Conservation (phyloP, 2,113 vertebrate genomes). For the Xiphophorus maculatus region DNA sequence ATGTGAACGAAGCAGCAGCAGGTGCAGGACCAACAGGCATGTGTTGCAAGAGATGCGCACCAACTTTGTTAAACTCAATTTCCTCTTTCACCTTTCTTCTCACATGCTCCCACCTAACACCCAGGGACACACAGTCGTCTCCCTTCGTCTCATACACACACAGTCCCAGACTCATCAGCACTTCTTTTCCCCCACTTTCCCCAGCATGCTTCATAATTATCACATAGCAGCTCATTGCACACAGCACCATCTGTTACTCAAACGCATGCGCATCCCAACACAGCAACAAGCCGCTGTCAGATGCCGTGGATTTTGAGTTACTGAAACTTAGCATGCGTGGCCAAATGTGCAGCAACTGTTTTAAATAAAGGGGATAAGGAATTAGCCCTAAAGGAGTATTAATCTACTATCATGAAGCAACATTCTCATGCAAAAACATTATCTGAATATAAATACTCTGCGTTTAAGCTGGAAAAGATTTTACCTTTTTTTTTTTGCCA, state of each 20-base stretch:
- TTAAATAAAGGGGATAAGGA: conserved; percentile 47
- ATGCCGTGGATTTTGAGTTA: conserved; percentile 52
- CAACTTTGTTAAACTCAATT: conserved; percentile 33
- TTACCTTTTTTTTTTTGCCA: not conserved
- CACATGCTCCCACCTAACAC: conserved; percentile 28
- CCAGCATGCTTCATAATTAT: conserved; percentile 71
- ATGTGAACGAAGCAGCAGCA: not conserved
- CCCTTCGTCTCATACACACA: conserved; percentile 20
- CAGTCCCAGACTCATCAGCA: conserved; percentile 61
- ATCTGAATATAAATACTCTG: not conserved
- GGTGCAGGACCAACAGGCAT: conserved; percentile 4
- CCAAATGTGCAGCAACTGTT: conserved; percentile 60
- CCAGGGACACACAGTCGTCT: conserved; percentile 19
- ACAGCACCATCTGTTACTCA: conserved; percentile 68
- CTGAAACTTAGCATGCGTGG: conserved; percentile 49
- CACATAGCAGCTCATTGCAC: conserved; percentile 71
- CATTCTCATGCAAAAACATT: conserved; percentile 5
- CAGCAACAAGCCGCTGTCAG: conserved; percentile 36
- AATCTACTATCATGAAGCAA: conserved; percentile 1
- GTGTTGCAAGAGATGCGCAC: conserved; percentile 11
- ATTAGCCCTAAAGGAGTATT: conserved; percentile 6
- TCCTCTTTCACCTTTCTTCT: conserved; percentile 42
- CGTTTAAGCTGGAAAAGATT: not conserved
- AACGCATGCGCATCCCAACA: conserved; percentile 1
- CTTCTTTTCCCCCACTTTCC: conserved; percentile 51